A percentile compares a stretch with the other conserved stretches of the same genome.
phyloP scores from a whole-genome alignment of 2,888 invertebrate genomes.

The Strigamia maritima region DNA sequence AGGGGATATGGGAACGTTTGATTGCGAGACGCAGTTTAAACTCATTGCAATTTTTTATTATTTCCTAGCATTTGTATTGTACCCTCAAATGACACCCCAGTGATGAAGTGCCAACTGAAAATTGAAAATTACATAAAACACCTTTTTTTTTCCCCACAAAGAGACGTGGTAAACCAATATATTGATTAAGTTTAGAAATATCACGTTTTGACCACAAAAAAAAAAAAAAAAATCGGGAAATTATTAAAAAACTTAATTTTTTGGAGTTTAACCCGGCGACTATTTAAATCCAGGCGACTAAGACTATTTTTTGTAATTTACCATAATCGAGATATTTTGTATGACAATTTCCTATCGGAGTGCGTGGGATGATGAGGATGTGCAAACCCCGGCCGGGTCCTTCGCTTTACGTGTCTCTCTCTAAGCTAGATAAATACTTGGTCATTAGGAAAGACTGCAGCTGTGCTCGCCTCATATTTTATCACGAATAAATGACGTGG shows the following conservation, averaged over 20 bases:
- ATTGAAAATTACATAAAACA: background rate
- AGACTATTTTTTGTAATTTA: too few species aligned
- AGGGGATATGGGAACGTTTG: slow-evolving; percentile 5
- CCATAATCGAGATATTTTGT: background rate
- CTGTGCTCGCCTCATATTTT: slow-evolving; percentile 38
- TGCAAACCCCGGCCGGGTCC: background rate
- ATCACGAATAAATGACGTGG: slow-evolving; percentile 38
- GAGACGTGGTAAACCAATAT: background rate
- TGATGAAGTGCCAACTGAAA: background rate
- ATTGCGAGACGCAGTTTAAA: background rate
- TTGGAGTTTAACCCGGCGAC: too few species aligned
- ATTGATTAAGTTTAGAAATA: too few species aligned
- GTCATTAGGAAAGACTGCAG: slow-evolving; percentile 40
- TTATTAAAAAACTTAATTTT: too few species aligned
- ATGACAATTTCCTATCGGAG: background rate
- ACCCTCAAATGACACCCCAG: slow-evolving; percentile 11
- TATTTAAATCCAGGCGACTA: too few species aligned
- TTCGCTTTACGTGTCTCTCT: background rate
- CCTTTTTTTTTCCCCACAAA: too few species aligned
- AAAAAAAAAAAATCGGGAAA: too few species aligned
- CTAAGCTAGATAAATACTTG: slow-evolving; percentile 40
- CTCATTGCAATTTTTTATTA: slow-evolving; percentile 2
- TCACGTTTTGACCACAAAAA: too few species aligned
- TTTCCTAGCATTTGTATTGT: background rate
- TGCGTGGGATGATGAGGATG: background rate